These are phyloP conservation scores for Protodeltote pygarga DNA, from an alignment of 2,888 invertebrate genomes.

Conservation along the genomic window DNA sequence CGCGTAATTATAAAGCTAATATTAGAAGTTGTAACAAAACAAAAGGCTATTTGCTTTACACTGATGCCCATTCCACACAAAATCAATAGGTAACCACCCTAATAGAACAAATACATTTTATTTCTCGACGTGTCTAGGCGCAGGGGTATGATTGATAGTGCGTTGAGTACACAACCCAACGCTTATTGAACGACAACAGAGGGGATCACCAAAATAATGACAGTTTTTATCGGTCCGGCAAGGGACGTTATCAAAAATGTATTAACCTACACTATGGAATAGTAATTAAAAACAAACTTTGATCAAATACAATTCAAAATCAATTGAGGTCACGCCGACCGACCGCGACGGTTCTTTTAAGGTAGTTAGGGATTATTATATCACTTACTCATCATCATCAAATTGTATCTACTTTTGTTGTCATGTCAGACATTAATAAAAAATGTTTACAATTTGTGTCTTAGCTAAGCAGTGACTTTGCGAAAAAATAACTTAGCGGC, in stretches of 20 bases:
- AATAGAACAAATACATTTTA: slow-evolving; percentile 73
- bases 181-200: slow-evolving; percentile 73
- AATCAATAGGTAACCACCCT: slow-evolving; percentile 76
- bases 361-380: no score
- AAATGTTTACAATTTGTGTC: slow-evolving; percentile 8
- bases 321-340: slow-evolving; percentile 44
- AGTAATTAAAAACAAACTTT: slow-evolving; percentile 51
- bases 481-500: slow-evolving; percentile 33
- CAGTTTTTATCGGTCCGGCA: slow-evolving; percentile 59
- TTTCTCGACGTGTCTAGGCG: slow-evolving; percentile 75
- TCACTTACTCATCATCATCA: no score
- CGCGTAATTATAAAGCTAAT: slow-evolving; percentile 38
- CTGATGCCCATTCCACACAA: slow-evolving; percentile 68
- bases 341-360: slow-evolving; percentile 1
- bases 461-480: slow-evolving; percentile 58
- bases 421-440: slow-evolving; percentile 12
- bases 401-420: no score
- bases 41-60: slow-evolving; percentile 47
- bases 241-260: slow-evolving; percentile 63
- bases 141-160: slow-evolving; percentile 82
- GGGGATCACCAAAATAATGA: slow-evolving; percentile 66
- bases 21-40: slow-evolving; percentile 23
- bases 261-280: slow-evolving; percentile 57
- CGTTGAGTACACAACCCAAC: slow-evolving; percentile 78
- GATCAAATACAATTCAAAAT: slow-evolving; percentile 47